A percentile compares a stretch with the other conserved stretches of the same genome.
Conservation (phyloP, 1,140 invertebrate genomes). For the Teleogryllus occipitalis region DNA sequence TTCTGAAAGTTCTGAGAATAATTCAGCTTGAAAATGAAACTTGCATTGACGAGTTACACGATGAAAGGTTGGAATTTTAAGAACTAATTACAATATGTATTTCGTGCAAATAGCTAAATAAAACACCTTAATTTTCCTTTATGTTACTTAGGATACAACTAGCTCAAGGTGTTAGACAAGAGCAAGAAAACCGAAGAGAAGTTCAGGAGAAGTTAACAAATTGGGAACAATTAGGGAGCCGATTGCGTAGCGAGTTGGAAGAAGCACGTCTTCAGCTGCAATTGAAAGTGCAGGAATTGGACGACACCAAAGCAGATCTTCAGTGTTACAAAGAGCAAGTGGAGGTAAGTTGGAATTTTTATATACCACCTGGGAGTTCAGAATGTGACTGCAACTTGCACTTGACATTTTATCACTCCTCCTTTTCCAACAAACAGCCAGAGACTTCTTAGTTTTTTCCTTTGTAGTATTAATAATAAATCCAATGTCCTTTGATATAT, state of each 20-base stretch:
- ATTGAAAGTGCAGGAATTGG: slow-evolving; percentile 41
- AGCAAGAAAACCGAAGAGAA: slow-evolving; percentile 16
- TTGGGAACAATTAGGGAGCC: slow-evolving; percentile 42
- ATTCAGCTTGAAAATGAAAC: slow-evolving; percentile 60
- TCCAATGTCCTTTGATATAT: too few relatives aligned
- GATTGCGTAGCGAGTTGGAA: slow-evolving; percentile 43
- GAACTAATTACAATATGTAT: not conserved
- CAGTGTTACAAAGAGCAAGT: slow-evolving; percentile 41
- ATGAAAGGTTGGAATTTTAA: slow-evolving; percentile 22
- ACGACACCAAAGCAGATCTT: slow-evolving; percentile 40
- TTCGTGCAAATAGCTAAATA: not conserved
- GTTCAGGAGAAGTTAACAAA: slow-evolving; percentile 15
- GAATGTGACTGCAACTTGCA: too few relatives aligned
- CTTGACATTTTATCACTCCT: too few relatives aligned
- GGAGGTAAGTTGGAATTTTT: slow-evolving; percentile 32
- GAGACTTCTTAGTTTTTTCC: too few relatives aligned
- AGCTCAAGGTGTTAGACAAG: slow-evolving; percentile 16
- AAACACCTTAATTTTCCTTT: not conserved
- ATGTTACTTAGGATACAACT: slow-evolving; percentile 14
- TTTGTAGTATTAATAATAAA: too few relatives aligned
- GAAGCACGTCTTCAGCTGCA: slow-evolving; percentile 42
- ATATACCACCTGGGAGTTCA: too few relatives aligned
- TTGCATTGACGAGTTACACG: slow-evolving; percentile 31
- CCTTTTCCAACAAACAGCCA: too few relatives aligned
- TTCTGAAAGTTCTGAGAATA: slow-evolving; percentile 62